Conservation (phyloP, 2,113 vertebrate species). For the Nothoprocta perdicaria region DNA sequence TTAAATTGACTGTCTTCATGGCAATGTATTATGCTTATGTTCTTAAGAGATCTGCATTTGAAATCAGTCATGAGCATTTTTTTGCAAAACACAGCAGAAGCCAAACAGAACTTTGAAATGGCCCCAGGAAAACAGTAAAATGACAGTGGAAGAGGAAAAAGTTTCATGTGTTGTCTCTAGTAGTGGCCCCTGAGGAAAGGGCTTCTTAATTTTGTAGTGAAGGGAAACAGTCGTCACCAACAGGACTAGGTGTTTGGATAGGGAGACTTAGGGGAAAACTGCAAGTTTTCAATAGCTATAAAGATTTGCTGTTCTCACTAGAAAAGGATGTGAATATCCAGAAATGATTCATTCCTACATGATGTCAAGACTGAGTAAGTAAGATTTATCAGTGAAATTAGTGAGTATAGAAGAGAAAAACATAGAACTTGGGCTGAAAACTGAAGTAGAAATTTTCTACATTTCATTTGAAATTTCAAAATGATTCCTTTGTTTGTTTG, state of each 20-base stretch:
- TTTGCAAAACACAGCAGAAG: not conserved
- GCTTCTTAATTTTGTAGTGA: not conserved
- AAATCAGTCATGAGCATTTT: not conserved
- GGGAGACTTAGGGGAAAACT: not conserved
- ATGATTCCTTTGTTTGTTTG: not conserved
- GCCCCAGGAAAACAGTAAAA: not conserved
- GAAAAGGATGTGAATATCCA: slow-evolving; percentile 1
- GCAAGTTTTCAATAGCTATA: not conserved
- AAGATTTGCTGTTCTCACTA: not conserved
- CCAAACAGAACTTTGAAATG: not conserved
- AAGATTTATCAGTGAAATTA: not conserved
- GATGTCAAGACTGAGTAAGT: not conserved
- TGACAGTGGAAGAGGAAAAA: not conserved
- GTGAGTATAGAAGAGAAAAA: not conserved
- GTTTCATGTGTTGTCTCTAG: not conserved
- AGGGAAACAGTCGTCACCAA: not conserved
- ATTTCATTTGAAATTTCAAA: not conserved
- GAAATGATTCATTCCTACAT: not conserved
- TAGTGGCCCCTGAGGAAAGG: not conserved
- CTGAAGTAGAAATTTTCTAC: not conserved
- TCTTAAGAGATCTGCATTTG: not conserved
- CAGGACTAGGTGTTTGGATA: not conserved
- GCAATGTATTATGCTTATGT: not conserved
- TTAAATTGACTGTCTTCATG: not conserved
- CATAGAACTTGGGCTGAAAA: not conserved